Percentiles rank a stretch among this genome's conserved stretches.
phyloP scores from a whole-genome alignment of 2,113 vertebrate species.

The Anser brachyrhynchus region DNA sequence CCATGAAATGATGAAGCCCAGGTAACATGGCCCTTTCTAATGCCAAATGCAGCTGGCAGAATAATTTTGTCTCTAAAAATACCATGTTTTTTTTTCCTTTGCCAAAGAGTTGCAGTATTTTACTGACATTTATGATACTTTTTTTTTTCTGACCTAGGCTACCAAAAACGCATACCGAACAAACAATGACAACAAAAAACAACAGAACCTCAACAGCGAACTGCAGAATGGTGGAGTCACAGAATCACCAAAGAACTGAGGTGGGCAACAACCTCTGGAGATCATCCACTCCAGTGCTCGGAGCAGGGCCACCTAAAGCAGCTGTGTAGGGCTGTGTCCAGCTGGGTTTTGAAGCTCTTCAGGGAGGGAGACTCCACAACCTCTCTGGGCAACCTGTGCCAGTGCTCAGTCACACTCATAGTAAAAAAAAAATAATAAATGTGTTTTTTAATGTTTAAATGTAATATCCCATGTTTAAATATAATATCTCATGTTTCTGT shows the following conservation, averaged over 20 bases:
- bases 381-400: not conserved
- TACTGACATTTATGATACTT: not conserved
- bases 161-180: not conserved
- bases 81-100: not conserved
- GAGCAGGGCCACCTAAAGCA: not conserved
- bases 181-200: not conserved
- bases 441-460: not conserved
- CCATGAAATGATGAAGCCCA: not conserved
- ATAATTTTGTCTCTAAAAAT: not conserved
- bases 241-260: not conserved
- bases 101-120: not conserved
- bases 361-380: not conserved
- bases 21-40: not conserved
- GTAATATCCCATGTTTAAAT: not conserved
- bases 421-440: not conserved
- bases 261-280: not conserved
- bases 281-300: not conserved
- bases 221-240: not conserved
- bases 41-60: not conserved
- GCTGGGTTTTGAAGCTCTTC: not conserved
- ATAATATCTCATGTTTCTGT: not conserved
- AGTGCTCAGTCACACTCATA: not conserved
- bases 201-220: not conserved
- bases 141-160: not conserved
- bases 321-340: not conserved